Base-by-base conservation (phyloP, 2,797 vertebrate species). In the Cossypha heuglini region DNA sequence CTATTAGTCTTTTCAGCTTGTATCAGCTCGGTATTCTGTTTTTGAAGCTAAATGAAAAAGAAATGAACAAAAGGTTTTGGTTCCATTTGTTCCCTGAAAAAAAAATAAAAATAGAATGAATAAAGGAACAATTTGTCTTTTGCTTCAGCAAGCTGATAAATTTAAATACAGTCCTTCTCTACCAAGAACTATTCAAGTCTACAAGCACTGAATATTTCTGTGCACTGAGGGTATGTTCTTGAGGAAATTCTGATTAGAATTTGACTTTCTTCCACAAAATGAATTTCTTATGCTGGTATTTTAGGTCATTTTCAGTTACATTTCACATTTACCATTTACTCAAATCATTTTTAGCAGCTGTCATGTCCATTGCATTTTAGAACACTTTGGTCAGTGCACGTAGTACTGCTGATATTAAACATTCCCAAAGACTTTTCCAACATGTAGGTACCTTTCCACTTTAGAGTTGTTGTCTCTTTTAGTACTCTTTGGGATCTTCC, bases 381-480 rank as follows among this genome's bases (percentile, higher is more conserved):
- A 64, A 45, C n/a, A 11, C 16, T 71, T 6, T 55, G 68, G 59
- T 85, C 20, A 49, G 16, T 76, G 25, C 24, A 33, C 24, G 21
- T 12, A 6, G 10, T 66, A 64, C 19, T 42, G 17, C 33, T 89
- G 46, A 18, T 77, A 79, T 26, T 38, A 73, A 80, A 46, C 3
- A 52, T 24, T n/a, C 6, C 37, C 18, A 69, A 73, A 69, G 38
- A 42, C 16, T 62, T 83, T 83, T 80, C 37, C 67, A 74, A 62
- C 17, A 64, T 40, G 3, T 46, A 22, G 6, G 3, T 48, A 51
- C 9, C 11, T 78, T 88, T 83, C 25, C 10, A 35, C 0, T 0
- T 9, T 9, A 78, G 25, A 61, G 15, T 37, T 58, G 2, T 28
- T 83, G 14, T 25, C 4, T 42, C 26, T 84, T 86, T 59, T 61